phyloP scores from a whole-genome alignment of 2,113 vertebrate species.

The Dissostichus mawsoni region DNA sequence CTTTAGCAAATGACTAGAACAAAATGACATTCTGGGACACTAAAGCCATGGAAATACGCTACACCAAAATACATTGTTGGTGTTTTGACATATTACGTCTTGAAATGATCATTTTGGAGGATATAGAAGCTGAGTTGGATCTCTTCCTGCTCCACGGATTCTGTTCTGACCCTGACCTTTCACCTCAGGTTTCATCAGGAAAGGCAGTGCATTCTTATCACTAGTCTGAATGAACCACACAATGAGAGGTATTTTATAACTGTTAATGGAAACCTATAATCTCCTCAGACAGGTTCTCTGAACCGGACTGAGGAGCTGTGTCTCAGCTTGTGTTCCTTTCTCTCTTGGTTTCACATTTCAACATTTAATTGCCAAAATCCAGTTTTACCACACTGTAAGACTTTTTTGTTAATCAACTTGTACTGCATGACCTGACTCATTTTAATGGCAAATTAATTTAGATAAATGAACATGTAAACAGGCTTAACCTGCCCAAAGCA shows the following conservation, averaged over 20 bases:
- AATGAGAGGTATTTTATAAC: background rate
- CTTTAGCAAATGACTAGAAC: too few relatives aligned
- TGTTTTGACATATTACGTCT: too few relatives aligned
- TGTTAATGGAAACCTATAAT: background rate
- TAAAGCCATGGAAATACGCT: too few relatives aligned
- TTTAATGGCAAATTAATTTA: too few relatives aligned
- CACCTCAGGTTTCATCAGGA: background rate
- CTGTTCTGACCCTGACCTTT: background rate
- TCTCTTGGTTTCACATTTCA: conserved; percentile 2
- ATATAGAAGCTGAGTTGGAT: too few relatives aligned
- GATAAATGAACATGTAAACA: too few relatives aligned
- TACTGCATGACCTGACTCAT: background rate
- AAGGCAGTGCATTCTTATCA: background rate
- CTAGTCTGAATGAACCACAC: background rate
- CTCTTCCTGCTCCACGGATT: background rate
- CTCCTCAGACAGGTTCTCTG: background rate
- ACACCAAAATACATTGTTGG: too few relatives aligned
- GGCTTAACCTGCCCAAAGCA: too few relatives aligned
- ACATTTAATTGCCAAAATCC: background rate
- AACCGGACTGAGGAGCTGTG: background rate
- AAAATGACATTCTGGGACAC: too few relatives aligned
- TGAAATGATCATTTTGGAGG: too few relatives aligned
- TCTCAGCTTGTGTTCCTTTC: background rate
- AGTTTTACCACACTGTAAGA: background rate
- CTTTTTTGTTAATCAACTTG: background rate